These are phyloP conservation scores for Dione vanillae DNA, from an alignment of 2,888 invertebrate species.

Conservation along the genomic window DNA sequence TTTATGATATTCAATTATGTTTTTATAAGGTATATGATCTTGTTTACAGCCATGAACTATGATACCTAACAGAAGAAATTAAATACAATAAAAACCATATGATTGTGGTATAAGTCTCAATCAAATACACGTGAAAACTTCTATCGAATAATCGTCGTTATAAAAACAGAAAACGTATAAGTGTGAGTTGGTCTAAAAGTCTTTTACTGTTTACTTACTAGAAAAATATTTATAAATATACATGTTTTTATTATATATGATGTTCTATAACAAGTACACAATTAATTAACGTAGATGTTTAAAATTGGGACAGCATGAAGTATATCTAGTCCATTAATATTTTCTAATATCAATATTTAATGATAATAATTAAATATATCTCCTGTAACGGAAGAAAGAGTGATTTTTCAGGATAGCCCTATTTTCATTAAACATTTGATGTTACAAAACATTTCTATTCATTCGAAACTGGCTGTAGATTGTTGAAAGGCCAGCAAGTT, in stretches of 20 bases:
- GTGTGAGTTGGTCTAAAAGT: background rate
- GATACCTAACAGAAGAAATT: background rate
- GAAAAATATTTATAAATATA: background rate
- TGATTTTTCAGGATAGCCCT: background rate
- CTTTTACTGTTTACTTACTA: background rate
- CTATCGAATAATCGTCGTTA: background rate
- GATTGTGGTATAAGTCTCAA: background rate
- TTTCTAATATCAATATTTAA: too few relatives aligned
- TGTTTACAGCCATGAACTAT: background rate
- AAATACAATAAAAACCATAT: background rate
- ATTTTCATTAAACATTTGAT: background rate
- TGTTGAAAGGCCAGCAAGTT: too few relatives aligned
- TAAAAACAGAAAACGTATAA: background rate
- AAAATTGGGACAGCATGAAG: too few relatives aligned
- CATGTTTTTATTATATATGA: background rate
- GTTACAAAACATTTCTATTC: background rate
- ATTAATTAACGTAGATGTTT: too few relatives aligned
- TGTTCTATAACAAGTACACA: too few relatives aligned
- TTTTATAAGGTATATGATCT: background rate
- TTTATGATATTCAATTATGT: too few relatives aligned
- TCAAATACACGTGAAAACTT: background rate
- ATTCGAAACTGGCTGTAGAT: background rate
- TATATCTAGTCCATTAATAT: too few relatives aligned
- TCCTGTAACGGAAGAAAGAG: background rate
- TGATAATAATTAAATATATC: background rate